These are phyloP conservation scores for Leucoraja ocellata DNA, from an alignment of 2,797 vertebrate genomes.

Conservation along the genomic window DNA sequence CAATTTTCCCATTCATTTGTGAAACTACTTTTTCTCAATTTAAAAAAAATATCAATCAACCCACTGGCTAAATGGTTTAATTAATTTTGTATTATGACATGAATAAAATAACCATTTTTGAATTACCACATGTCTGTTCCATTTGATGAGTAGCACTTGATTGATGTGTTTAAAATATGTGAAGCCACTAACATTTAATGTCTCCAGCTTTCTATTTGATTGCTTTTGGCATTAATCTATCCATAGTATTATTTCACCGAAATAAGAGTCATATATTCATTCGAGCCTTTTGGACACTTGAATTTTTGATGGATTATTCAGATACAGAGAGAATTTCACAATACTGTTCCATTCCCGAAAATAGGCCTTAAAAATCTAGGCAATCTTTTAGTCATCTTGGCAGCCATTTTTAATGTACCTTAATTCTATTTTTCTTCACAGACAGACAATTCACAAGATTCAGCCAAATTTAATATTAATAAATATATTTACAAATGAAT, in stretches of 20 bases:
- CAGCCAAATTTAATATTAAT: neutral
- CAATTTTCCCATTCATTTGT: conserved; percentile 43
- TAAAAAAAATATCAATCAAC: neutral
- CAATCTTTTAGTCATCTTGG: neutral
- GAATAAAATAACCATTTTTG: neutral
- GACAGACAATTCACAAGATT: neutral
- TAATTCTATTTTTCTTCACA: neutral
- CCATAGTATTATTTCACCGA: neutral
- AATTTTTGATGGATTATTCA: neutral
- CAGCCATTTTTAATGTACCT: neutral
- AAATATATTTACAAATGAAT: too few relatives aligned
- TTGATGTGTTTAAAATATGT: neutral
- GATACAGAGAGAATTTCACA: neutral
- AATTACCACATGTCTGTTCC: neutral
- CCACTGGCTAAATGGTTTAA: conserved; percentile 18
- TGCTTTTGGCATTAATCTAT: neutral
- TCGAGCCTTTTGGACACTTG: neutral
- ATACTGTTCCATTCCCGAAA: neutral
- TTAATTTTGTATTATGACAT: neutral
- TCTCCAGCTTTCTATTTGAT: neutral
- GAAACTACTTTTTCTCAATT: conserved; percentile 44
- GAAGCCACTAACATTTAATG: neutral
- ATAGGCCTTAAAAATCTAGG: neutral
- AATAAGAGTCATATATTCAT: neutral
- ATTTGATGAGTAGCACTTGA: neutral